A percentile compares a stretch with the other conserved stretches of the same genome.
Evolutionary conservation across 2,888 invertebrate genomes (phyloP).

Genomic region (Byasa hedistus): DNA sequence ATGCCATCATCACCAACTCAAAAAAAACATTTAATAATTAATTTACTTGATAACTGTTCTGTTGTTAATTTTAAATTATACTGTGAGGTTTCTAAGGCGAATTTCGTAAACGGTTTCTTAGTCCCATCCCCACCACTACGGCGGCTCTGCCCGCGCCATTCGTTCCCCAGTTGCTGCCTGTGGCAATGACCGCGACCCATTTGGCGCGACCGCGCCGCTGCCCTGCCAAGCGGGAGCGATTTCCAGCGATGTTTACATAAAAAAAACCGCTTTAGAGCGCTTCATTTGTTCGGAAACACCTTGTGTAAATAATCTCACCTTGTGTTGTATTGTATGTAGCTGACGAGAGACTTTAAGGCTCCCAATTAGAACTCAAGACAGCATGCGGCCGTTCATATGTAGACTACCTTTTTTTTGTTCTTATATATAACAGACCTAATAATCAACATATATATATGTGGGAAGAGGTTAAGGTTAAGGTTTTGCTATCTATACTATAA

Average conservation of each 20-base stretch:
- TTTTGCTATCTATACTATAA: too few relatives aligned
- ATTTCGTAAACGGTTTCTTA: slow-evolving; percentile 18
- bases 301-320: slow-evolving; percentile 25
- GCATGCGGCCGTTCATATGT: neutral
- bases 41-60: neutral
- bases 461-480: too few relatives aligned
- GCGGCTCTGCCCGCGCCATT: slow-evolving; percentile 15
- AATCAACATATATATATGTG: too few relatives aligned
- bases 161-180: slow-evolving; percentile 22
- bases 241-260: slow-evolving; percentile 28
- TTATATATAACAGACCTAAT: too few relatives aligned
- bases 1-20: neutral
- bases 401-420: too few relatives aligned
- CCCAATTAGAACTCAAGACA: neutral
- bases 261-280: slow-evolving; percentile 29
- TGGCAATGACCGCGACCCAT: slow-evolving; percentile 31
- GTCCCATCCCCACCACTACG: neutral
- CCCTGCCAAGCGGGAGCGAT: slow-evolving; percentile 30
- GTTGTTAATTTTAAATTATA: neutral
- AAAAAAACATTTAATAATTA: neutral
- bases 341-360: neutral
- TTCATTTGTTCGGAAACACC: slow-evolving; percentile 28
- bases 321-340: slow-evolving; percentile 2
- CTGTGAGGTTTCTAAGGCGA: neutral
- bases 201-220: slow-evolving; percentile 29